Evolutionary conservation across 2,113 vertebrate genomes (phyloP).

Genomic region (Phoenicopterus ruber): DNA sequence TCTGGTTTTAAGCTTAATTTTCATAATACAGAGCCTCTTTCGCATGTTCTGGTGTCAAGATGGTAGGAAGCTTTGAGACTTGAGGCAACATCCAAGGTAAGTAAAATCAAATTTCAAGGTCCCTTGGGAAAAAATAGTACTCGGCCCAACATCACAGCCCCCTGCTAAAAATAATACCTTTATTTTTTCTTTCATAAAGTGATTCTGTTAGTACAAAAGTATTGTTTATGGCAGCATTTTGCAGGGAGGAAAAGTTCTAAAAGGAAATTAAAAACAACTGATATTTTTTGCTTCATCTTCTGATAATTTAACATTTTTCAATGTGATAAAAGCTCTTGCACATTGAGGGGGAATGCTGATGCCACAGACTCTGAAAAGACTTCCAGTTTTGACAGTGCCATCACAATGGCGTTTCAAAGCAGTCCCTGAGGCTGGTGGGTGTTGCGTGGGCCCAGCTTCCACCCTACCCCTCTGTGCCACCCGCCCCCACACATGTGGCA

Average conservation of each 20-base stretch:
- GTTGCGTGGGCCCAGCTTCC: background rate
- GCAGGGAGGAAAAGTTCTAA: background rate
- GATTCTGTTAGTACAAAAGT: background rate
- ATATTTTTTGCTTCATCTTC: background rate
- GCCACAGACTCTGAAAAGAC: background rate
- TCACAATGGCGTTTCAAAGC: background rate
- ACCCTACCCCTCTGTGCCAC: background rate
- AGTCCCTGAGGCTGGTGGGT: background rate
- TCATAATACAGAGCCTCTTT: background rate
- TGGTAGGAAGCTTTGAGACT: background rate
- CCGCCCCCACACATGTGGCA: accelerated
- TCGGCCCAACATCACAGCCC: background rate
- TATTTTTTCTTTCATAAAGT: background rate
- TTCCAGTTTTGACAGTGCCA: background rate
- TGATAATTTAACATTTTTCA: background rate
- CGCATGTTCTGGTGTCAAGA: background rate
- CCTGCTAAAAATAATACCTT: background rate
- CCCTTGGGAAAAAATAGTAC: background rate
- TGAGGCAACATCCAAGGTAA: background rate
- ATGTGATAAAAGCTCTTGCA: background rate
- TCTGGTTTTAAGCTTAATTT: background rate
- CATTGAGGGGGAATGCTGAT: background rate
- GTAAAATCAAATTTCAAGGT: background rate
- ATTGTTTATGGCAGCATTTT: background rate
- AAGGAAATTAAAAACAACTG: background rate